Percentiles rank a stretch among this genome's conserved stretches.
Conservation (phyloP, 1,140 invertebrate species). For the Aphelenchoides avenae region DNA sequence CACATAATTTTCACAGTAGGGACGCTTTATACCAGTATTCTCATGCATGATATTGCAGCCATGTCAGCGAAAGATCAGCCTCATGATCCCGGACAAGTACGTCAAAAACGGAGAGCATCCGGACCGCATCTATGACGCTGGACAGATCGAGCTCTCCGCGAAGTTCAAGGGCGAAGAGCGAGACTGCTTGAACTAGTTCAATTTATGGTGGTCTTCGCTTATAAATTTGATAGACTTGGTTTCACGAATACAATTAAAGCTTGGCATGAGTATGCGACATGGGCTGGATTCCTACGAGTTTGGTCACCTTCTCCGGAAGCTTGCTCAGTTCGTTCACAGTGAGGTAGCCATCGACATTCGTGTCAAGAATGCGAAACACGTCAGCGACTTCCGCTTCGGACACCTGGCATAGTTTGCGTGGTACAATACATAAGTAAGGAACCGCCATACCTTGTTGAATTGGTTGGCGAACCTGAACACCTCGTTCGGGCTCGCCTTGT, state of each 20-base stretch:
- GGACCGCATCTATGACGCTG: constrained; percentile 33
- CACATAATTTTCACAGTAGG: too few relatives aligned
- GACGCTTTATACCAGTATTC: too few relatives aligned
- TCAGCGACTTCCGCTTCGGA: constrained; percentile 3
- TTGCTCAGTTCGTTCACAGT: constrained; percentile 13
- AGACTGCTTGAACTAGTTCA: background rate
- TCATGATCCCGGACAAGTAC: constrained; percentile 42
- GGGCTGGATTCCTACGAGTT: constrained; percentile 14
- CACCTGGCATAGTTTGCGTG: background rate
- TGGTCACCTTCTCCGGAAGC: constrained; percentile 14
- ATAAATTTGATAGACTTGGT: too few relatives aligned
- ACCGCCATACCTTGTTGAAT: constrained; percentile 12
- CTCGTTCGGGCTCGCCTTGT: constrained; percentile 8
- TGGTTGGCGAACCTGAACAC: constrained; percentile 16
- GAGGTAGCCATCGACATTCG: constrained; percentile 9
- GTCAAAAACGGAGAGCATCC: constrained; percentile 30
- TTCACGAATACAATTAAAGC: too few relatives aligned
- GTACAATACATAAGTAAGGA: constrained; percentile 1
- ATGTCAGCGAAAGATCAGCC: constrained; percentile 35
- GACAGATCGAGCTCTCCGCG: constrained; percentile 32
- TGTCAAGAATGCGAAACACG: constrained; percentile 15
- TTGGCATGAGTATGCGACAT: too few relatives aligned
- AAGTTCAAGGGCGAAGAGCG: constrained; percentile 29
- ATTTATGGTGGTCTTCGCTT: too few relatives aligned
- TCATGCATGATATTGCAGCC: constrained; percentile 19